phyloP scores from a whole-genome alignment of 2,113 vertebrate genomes.

The Aphyosemion australe region DNA sequence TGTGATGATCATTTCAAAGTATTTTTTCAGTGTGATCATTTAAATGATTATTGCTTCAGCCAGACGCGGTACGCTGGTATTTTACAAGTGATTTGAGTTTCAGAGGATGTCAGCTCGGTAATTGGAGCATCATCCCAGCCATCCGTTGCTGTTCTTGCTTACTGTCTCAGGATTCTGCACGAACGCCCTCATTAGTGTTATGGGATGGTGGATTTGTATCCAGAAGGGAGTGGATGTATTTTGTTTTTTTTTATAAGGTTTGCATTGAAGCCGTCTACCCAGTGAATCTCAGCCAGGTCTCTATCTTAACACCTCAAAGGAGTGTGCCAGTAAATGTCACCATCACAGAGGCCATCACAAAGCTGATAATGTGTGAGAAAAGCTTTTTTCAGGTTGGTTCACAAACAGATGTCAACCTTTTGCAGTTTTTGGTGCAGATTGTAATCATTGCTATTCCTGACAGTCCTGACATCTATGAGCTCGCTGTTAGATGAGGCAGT shows the following conservation, averaged over 20 bases:
- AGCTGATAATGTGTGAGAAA: constrained; percentile 3
- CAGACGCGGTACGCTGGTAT: constrained; percentile 13
- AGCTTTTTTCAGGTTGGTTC: background rate
- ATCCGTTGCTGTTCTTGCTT: constrained; percentile 34
- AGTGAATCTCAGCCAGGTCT: constrained; percentile 5
- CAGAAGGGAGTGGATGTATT: background rate
- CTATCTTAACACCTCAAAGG: background rate
- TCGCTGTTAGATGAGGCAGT: background rate
- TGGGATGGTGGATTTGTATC: constrained; percentile 8
- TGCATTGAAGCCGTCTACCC: background rate
- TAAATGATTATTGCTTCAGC: constrained; percentile 32
- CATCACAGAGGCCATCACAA: constrained; percentile 3
- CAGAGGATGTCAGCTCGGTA: constrained; percentile 20
- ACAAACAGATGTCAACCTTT: constrained; percentile 21
- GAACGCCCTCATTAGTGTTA: constrained; percentile 23
- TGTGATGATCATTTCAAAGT: constrained; percentile 33
- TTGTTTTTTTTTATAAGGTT: background rate
- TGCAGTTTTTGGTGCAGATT: background rate
- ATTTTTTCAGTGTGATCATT: constrained; percentile 21
- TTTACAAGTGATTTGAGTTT: constrained; percentile 20
- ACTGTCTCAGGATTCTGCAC: constrained; percentile 17
- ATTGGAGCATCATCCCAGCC: constrained; percentile 38
- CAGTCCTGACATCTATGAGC: background rate
- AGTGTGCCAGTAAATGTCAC: constrained; percentile 30
- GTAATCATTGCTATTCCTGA: background rate